Conservation (phyloP, 2,113 vertebrate genomes). For the Pseudonaja textilis region DNA sequence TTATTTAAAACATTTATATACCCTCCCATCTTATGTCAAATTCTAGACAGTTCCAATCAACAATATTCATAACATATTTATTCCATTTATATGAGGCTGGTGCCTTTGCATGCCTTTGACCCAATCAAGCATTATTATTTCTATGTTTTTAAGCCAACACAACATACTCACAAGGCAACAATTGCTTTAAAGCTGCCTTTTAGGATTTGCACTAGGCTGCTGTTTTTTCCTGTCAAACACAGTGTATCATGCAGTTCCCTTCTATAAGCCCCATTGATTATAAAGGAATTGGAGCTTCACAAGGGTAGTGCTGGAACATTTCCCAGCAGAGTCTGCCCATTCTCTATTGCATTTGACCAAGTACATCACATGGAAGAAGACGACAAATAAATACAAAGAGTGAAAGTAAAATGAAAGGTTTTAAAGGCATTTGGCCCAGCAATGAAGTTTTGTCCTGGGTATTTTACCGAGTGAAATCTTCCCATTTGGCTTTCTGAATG, state of each 20-base stretch:
- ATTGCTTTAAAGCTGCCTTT: background rate
- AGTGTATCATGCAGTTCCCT: background rate
- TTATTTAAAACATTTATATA: background rate
- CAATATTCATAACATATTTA: background rate
- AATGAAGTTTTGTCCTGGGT: background rate
- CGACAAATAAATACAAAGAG: background rate
- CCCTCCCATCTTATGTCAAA: background rate
- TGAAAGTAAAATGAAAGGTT: background rate
- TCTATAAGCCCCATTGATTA: background rate
- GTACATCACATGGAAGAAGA: background rate
- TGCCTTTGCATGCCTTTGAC: background rate
- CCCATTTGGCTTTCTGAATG: conserved; percentile 16
- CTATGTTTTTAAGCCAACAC: background rate
- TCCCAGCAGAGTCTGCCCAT: background rate
- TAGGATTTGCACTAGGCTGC: background rate
- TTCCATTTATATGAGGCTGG: background rate
- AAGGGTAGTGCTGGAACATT: background rate
- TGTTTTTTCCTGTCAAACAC: background rate
- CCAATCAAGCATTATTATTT: background rate
- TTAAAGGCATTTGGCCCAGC: conserved; percentile 6
- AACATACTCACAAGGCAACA: background rate
- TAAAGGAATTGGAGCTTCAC: background rate
- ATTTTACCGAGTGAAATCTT: background rate
- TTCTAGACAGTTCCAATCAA: background rate
- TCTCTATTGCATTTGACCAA: background rate